A percentile compares a stretch with the other conserved stretches of the same genome.
Conservation (phyloP, 2,797 vertebrate genomes). For the Galaxias olidus region DNA sequence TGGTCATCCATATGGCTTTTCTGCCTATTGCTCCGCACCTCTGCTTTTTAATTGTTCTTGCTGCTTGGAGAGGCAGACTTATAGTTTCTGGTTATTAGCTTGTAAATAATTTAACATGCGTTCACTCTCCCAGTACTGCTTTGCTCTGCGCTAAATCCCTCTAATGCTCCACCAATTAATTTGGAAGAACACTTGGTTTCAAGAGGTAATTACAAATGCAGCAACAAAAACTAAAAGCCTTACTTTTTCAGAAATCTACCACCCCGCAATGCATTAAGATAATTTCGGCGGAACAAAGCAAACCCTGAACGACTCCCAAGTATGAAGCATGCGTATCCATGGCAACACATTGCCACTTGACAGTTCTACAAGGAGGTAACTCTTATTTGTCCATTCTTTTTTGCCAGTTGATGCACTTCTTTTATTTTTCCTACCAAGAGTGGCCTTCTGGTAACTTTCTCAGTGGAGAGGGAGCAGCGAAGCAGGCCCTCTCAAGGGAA, state of each 20-base stretch:
- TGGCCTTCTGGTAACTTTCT: not conserved
- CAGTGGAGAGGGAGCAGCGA: not conserved
- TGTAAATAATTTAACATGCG: not conserved
- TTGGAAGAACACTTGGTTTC: not conserved
- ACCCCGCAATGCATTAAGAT: not conserved
- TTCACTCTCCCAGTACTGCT: not conserved
- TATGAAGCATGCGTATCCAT: not conserved
- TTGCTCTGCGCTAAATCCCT: not conserved
- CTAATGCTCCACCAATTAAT: conserved; percentile 11
- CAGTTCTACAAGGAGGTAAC: not conserved
- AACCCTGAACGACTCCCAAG: no score
- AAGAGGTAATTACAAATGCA: conserved; percentile 1
- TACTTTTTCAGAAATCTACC: not conserved
- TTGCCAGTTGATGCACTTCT: not conserved
- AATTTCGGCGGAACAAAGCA: no score
- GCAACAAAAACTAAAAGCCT: not conserved
- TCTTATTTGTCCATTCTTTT: conserved; percentile 1
- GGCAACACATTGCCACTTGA: not conserved
- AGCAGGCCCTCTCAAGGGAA: conserved; percentile 5
- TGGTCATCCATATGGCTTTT: not conserved
- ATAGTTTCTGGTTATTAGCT: not conserved
- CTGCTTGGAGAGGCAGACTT: not conserved
- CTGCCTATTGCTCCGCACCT: no score
- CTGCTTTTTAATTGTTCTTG: not conserved
- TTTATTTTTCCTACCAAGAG: conserved; percentile 6